Base-by-base conservation (phyloP, 2,797 vertebrate genomes). In the Erethizon dorsatum region DNA sequence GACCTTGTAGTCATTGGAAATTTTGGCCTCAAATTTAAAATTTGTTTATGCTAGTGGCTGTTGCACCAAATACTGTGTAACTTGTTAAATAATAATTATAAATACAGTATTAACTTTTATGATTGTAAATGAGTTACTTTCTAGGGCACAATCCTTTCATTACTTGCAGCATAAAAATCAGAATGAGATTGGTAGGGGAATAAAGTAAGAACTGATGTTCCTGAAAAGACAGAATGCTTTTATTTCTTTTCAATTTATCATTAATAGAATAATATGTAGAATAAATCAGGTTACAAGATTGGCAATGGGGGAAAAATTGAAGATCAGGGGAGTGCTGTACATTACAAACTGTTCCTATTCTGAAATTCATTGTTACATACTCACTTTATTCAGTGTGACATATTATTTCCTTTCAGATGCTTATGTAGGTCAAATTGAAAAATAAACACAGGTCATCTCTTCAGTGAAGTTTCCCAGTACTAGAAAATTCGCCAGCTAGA, bases 371-470 rank as follows among this genome's bases (percentile, higher is more conserved):
- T 83, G 11, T 63, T 75, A 82, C 37, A 12, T 18, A 26, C 20
- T 96, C 45, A 52, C 31, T 97, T 85, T 88, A 50, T 73, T 91
- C 47, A 82, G 45, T 54, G 22, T 94, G 78, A 77, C 50, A 52
- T 83, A 52, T 37, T 92, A 79, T 93, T 93, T 97, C 85, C 59
- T 96, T 85, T 97, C 50, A 20, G 5, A 73, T 92, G 26, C 28
- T 90, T 95, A 71, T 90, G 78, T 82, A 69, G 57, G 75, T 84
- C 71, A 93, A 73, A 65, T 33, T 73, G 24, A 89, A 94, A 84
- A 12, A 10, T 65, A 89, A 80, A 5, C 57, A 92, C 57, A 94
- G 33, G n/a, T 69, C n/a, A 67, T 56, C 22, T 92, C 56, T 91
- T n/a, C 88, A 50, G 28, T 52, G 73, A 80, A 87, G 33, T 26